These are phyloP conservation scores for Synanthedon vespiformis DNA, from an alignment of 2,888 invertebrate species.

Conservation along the genomic window DNA sequence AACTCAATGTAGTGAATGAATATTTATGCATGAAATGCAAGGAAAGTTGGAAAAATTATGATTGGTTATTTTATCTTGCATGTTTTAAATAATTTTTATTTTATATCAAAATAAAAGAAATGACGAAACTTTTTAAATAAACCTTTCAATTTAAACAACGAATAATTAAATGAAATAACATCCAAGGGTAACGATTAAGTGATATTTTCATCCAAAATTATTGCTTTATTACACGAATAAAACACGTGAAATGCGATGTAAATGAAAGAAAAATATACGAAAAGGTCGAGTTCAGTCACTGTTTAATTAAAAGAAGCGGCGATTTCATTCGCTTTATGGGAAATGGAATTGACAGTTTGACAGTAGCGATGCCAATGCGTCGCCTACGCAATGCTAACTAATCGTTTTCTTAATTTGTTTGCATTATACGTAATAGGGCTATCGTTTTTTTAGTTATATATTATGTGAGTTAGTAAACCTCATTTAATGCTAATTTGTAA, in stretches of 20 bases:
- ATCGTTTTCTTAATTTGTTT: constrained; percentile 6
- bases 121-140: too few species aligned
- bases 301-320: constrained; percentile 27
- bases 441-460: background rate
- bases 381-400: constrained; percentile 1
- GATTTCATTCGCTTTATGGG: constrained; percentile 21
- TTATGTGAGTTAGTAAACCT: too few species aligned
- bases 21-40: too few species aligned
- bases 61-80: too few species aligned
- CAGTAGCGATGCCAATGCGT: constrained; percentile 13
- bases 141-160: too few species aligned
- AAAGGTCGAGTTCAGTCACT: constrained; percentile 6
- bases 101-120: too few species aligned
- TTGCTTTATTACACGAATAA: constrained; percentile 39
- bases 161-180: constrained; percentile 5
- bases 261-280: background rate
- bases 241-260: constrained; percentile 19
- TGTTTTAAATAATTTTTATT: too few species aligned
- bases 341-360: constrained; percentile 19
- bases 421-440: background rate
- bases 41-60: too few species aligned
- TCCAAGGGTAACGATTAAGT: constrained; percentile 18
- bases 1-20: too few species aligned
- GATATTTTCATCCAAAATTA: constrained; percentile 38
- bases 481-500: too few species aligned